Evolutionary conservation across 2,113 vertebrate genomes (phyloP).

Genomic region (Arizona elegans): DNA sequence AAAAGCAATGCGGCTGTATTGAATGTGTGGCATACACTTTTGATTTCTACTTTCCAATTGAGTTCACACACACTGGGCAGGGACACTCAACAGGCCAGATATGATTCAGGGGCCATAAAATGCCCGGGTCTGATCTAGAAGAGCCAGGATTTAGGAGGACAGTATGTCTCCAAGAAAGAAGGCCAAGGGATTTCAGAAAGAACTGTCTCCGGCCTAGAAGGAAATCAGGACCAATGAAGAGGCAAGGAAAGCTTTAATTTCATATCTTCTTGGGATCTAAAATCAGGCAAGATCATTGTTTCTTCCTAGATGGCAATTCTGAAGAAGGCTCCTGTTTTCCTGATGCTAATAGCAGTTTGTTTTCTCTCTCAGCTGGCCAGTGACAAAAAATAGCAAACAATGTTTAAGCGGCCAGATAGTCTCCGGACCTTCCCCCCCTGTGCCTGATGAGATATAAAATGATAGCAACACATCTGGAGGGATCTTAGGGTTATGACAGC

Average conservation of each 20-base stretch:
- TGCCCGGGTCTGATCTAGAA: neutral
- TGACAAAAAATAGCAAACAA: neutral
- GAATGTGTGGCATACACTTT: neutral
- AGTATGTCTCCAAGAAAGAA: neutral
- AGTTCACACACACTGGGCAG: neutral
- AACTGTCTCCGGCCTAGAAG: neutral
- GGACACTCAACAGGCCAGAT: neutral
- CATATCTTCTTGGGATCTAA: neutral
- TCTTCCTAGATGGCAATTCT: neutral
- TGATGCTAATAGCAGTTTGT: neutral
- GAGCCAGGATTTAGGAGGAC: neutral
- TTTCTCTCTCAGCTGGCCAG: neutral
- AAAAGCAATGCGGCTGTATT: neutral
- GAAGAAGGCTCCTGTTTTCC: neutral
- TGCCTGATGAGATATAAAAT: neutral
- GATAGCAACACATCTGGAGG: neutral
- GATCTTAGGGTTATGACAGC: neutral
- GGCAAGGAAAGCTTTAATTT: neutral
- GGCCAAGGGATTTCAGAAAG: neutral
- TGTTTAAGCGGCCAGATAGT: neutral
- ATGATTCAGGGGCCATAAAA: neutral
- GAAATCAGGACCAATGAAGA: neutral
- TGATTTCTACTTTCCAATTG: neutral
- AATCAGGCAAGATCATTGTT: neutral
- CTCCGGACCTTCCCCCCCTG: neutral